Conservation (phyloP, 37 sponge, comb jelly and placozoan species). For the Bolinopsis microptera region DNA sequence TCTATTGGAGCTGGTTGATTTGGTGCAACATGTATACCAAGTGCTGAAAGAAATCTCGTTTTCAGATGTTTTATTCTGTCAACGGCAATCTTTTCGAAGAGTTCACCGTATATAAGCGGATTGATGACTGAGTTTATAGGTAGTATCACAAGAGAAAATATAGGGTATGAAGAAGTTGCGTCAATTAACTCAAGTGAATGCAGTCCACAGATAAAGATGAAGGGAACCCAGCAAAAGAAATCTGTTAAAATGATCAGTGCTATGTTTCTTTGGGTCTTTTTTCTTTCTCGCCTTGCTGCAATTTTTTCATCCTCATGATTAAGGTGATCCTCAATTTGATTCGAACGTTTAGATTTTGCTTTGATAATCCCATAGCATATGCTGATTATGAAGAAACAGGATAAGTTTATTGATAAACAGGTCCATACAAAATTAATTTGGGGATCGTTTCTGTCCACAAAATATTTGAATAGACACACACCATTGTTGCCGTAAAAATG, state of each 20-base stretch:
- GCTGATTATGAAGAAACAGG: slow-evolving; percentile 17
- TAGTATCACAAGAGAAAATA: too few species aligned
- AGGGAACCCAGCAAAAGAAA: slow-evolving; percentile 5
- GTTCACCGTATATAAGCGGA: too few species aligned
- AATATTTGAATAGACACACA: slow-evolving; percentile 37
- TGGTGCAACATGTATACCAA: too few species aligned
- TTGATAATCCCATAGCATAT: background rate
- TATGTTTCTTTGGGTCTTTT: background rate
- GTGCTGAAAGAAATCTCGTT: too few species aligned
- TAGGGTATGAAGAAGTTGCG: too few species aligned
- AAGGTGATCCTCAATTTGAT: background rate
- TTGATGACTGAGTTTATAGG: too few species aligned
- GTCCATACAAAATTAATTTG: background rate
- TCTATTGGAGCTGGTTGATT: too few species aligned
- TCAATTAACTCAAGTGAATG: too few species aligned
- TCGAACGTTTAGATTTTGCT: background rate
- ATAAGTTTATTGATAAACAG: background rate
- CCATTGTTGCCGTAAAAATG: slow-evolving; percentile 41
- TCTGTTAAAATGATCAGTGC: background rate
- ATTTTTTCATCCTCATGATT: background rate
- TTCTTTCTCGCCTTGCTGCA: background rate
- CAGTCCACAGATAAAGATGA: too few species aligned
- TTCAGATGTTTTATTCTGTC: too few species aligned
- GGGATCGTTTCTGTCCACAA: background rate
- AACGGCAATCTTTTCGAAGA: too few species aligned